Evolutionary conservation across 2,797 vertebrate species (phyloP), one percentile per base, ranked within the genome.

Genomic region (Tachyglossus aculeatus): DNA sequence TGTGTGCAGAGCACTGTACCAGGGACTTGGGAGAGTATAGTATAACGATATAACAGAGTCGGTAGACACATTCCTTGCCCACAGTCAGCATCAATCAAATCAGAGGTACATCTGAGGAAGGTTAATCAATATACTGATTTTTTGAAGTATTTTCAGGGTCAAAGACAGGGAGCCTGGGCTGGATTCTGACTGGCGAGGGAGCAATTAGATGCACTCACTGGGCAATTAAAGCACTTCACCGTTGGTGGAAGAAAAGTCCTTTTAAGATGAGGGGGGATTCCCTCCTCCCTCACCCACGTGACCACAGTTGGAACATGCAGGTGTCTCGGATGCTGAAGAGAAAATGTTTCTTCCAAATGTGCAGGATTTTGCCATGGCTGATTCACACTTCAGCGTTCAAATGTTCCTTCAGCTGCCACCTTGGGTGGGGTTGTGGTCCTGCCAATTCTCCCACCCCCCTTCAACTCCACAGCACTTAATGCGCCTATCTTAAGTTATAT

Each of bases 171-270:
- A 90, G 89, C 82, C 89, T 80, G 84, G 70, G 70, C 81, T 81
- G 82, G 81, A 84, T 91, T 88, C 88, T 78, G 68, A 82, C 82
- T 88, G 85, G 90, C 85, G 67, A 39, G 89, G 89, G 90, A 90
- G 83, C 83, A 86, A 89, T 86, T 87, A 86, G 86, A 72, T 75
- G 87, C 86, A 89, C 87, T 91, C 89, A 88, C 6, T 36, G 78
- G 86, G 81, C 81, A 85, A 84, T 84, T 90, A 89, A 87, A 87
- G 77, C 87, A 86, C 80, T 86, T 83, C 81, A 83, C 83, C 29
- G 0, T 84, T 81, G 70, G 78, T 62, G 57, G 45, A 70, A 51
- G 81, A 84, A 84, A 86, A 64, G 78, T 80, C 78, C 65, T 78
- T 52, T 76, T 41, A 66, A 81, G 78, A 86, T 81, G 70, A 83